Conservation (phyloP, 2,113 vertebrate genomes). For the Megalops atlanticus region DNA sequence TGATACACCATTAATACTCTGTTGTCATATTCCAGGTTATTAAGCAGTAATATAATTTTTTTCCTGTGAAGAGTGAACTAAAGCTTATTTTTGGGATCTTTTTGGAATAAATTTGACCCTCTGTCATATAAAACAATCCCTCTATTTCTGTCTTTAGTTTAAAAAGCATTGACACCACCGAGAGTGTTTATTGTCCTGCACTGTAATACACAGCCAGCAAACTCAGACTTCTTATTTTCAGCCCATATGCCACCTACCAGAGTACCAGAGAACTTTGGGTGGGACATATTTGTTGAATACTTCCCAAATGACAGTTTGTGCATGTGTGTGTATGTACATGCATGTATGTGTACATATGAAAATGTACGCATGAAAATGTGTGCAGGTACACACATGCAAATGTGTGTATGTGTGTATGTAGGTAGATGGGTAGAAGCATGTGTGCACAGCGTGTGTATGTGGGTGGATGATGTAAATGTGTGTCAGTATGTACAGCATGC, state of each 20-base stretch:
- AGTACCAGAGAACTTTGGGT: not conserved
- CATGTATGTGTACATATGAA: not conserved
- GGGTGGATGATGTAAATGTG: not conserved
- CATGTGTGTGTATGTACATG: not conserved
- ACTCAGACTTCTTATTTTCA: not conserved
- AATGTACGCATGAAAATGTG: not conserved
- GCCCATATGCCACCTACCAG: not conserved
- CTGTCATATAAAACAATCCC: not conserved
- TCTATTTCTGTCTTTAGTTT: not conserved
- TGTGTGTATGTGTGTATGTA: not conserved
- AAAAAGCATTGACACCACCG: not conserved
- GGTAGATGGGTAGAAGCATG: not conserved
- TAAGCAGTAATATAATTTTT: slow-evolving; percentile 22
- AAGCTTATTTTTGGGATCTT: slow-evolving; percentile 9
- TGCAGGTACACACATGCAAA: not conserved
- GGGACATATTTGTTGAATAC: not conserved
- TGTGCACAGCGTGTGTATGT: not conserved
- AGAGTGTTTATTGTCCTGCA: not conserved
- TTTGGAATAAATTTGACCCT: not conserved
- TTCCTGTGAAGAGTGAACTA: not conserved
- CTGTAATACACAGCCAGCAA: not conserved
- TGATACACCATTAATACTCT: not conserved
- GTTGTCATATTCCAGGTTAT: slow-evolving; percentile 10
- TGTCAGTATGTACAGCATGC: not conserved
- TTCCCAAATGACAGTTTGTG: not conserved